Conservation (phyloP, 2,888 invertebrate species). For the Gasteruption jaculator region DNA sequence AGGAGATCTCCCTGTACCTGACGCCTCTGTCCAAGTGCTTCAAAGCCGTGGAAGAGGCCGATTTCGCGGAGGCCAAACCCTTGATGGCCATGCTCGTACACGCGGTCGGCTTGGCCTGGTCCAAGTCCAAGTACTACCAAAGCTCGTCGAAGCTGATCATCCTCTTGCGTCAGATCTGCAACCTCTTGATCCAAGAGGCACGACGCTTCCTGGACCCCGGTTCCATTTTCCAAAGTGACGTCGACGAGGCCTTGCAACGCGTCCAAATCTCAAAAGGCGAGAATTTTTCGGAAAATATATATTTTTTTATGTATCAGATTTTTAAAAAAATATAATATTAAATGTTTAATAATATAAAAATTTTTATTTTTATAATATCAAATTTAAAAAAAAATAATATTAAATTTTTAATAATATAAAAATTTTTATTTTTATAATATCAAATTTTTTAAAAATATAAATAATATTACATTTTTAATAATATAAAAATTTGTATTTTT, state of each 20-base stretch:
- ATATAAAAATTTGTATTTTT: no score
- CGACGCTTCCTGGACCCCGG: conserved; percentile 85
- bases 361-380: conserved; percentile 2
- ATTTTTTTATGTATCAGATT: background rate
- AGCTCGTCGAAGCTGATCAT: conserved; percentile 85
- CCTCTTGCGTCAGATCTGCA: conserved; percentile 83
- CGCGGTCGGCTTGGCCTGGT: conserved; percentile 85
- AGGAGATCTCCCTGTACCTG: conserved; percentile 82
- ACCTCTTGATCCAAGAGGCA: conserved; percentile 86
- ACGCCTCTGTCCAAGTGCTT: conserved; percentile 79
- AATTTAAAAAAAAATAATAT: background rate
- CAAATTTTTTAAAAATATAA: no score
- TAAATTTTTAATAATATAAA: background rate
- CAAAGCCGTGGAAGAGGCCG: conserved; percentile 74
- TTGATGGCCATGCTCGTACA: conserved; percentile 79
- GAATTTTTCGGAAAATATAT: background rate
- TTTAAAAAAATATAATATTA: background rate
- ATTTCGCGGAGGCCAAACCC: conserved; percentile 78
- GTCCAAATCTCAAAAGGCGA: conserved; percentile 55
- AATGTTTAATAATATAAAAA: background rate
- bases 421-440: no score
- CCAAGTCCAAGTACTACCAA: conserved; percentile 85
- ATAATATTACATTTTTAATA: conserved; percentile 2
- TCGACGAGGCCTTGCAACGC: conserved; percentile 86
- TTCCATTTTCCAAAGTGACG: conserved; percentile 90